Evolutionary conservation across 1,140 invertebrate genomes (phyloP).

Genomic region (Brachionus paranguensis): DNA sequence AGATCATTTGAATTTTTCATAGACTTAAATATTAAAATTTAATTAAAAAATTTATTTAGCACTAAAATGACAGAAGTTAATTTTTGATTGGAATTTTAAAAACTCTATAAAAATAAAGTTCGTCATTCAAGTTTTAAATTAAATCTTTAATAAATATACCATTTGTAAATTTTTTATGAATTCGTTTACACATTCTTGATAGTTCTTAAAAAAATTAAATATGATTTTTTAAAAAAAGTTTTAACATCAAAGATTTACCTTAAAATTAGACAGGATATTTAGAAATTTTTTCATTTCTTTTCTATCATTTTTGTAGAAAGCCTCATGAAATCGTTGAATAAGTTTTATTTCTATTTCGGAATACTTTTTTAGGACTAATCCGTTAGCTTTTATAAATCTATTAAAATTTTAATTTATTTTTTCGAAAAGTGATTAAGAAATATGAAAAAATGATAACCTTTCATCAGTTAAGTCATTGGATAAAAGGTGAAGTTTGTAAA

Average conservation of each 20-base stretch:
- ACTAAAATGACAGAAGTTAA: too few relatives aligned
- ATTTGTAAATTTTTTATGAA: conserved; percentile 94
- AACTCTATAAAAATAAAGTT: too few relatives aligned
- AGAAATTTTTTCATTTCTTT: conserved; percentile 40
- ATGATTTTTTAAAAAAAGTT: neutral
- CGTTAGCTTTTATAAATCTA: neutral
- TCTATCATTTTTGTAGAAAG: conserved; percentile 30
- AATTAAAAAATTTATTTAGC: conserved; percentile 37
- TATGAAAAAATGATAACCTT: neutral
- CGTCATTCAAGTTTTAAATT: neutral
- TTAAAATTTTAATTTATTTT: neutral
- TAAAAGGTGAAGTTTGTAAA: conserved; percentile 79
- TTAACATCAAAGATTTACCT: neutral
- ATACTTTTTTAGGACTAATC: neutral
- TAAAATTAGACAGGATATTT: conserved; percentile 35
- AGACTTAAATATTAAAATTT: conserved; percentile 56
- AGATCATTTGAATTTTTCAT: conserved; percentile 74
- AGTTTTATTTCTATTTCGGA: conserved; percentile 12
- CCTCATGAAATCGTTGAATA: conserved; percentile 8
- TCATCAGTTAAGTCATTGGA: conserved; percentile 28
- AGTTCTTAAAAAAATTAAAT: conserved; percentile 61
- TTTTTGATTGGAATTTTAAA: too few relatives aligned
- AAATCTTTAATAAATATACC: conserved; percentile 56
- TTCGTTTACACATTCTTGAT: conserved; percentile 87
- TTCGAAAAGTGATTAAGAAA: neutral